phyloP scores from a whole-genome alignment of 2,113 vertebrate species.

The Melierax canorus region DNA sequence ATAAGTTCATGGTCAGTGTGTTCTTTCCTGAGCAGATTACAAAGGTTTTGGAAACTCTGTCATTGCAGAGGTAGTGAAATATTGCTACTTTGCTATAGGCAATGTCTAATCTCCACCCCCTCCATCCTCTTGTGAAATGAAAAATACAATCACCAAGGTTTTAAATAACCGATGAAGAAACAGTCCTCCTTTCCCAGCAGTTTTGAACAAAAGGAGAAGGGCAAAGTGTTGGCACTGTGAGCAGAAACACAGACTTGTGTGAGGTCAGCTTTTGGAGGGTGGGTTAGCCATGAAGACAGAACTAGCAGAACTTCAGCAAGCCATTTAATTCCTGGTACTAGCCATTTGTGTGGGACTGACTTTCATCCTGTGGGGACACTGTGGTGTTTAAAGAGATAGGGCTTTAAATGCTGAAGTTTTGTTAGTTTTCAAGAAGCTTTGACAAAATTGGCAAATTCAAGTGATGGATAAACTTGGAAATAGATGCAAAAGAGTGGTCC shows the following conservation, averaged over 20 bases:
- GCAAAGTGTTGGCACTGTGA: background rate
- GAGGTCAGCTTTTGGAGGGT: background rate
- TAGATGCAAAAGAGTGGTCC: background rate
- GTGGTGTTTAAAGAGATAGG: background rate
- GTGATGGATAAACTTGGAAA: background rate
- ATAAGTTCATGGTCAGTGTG: constrained; percentile 18
- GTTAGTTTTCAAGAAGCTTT: background rate
- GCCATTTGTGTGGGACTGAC: background rate
- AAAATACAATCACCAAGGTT: constrained; percentile 5
- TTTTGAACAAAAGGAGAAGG: constrained; percentile 4
- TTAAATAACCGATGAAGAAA: constrained; percentile 11
- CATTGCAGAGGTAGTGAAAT: background rate
- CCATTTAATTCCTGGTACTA: background rate
- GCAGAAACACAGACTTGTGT: background rate
- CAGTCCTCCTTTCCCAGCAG: background rate
- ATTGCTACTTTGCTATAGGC: constrained; percentile 27
- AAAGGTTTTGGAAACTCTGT: constrained; percentile 30
- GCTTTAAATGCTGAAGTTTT: background rate
- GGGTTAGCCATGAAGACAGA: background rate
- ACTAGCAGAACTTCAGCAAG: background rate
- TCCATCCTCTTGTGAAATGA: constrained; percentile 39
- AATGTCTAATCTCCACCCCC: background rate
- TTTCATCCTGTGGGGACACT: background rate
- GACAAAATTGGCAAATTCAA: background rate
- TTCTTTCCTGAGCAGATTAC: constrained; percentile 11